Conservation (phyloP, 2,888 invertebrate species). For the Seira ritae region DNA sequence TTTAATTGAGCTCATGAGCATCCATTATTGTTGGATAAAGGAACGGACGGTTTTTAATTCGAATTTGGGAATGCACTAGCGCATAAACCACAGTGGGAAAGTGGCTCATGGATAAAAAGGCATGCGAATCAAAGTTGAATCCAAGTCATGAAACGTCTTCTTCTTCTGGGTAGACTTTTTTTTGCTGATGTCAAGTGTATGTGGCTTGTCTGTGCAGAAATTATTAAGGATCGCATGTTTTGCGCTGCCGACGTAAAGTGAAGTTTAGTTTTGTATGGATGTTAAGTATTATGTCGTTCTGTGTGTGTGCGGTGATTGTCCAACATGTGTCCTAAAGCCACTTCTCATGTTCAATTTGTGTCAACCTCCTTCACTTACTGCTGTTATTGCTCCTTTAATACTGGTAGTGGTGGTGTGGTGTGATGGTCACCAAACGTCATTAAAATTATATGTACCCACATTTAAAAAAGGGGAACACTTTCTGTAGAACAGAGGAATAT, state of each 20-base stretch:
- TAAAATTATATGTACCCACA: no score
- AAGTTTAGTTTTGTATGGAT: no score
- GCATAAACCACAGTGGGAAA: slow-evolving; percentile 36
- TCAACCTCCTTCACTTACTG: background rate
- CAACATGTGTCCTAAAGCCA: background rate
- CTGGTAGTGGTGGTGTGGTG: no score
- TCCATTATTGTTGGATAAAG: slow-evolving; percentile 21
- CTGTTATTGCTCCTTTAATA: no score
- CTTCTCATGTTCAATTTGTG: slow-evolving; percentile 3
- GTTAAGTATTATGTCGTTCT: background rate
- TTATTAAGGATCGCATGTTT: background rate
- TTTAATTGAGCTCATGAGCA: slow-evolving; percentile 40
- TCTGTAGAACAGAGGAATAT: background rate
- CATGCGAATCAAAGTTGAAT: slow-evolving; percentile 35
- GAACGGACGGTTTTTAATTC: background rate
- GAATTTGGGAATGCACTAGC: background rate
- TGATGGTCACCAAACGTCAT: background rate
- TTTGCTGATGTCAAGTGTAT: slow-evolving; percentile 29
- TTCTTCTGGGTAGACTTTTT: slow-evolving; percentile 32
- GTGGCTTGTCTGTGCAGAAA: background rate
- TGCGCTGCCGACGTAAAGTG: no score
- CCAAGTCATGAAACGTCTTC: slow-evolving; percentile 12
- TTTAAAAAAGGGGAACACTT: no score
- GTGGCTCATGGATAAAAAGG: slow-evolving; percentile 56
- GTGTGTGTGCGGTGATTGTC: slow-evolving; percentile 2